Evolutionary conservation across 2,113 vertebrate genomes (phyloP).

Genomic region (Egretta garzetta): DNA sequence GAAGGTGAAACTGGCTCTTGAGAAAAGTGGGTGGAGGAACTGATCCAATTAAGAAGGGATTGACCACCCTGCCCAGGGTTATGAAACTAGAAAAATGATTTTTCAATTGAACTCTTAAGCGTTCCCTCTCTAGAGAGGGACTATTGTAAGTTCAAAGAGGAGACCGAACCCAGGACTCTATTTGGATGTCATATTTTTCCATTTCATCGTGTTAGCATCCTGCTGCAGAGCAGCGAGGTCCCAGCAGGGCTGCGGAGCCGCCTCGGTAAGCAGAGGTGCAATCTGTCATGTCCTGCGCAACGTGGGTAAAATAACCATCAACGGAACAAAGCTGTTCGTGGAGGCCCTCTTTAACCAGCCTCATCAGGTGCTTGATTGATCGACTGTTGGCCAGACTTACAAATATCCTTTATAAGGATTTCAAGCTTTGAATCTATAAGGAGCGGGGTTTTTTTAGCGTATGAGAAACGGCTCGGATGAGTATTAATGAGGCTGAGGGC

Average conservation of each 20-base stretch:
- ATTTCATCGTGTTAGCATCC: accelerated
- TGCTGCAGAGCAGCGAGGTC: neutral
- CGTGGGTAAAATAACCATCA: neutral
- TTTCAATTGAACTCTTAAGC: neutral
- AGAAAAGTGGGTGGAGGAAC: neutral
- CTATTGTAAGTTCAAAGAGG: accelerated
- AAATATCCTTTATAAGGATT: neutral
- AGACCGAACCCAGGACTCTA: neutral
- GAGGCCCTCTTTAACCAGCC: neutral
- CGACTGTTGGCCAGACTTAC: neutral
- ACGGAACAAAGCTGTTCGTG: neutral
- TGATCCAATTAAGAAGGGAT: neutral
- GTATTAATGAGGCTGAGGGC: neutral
- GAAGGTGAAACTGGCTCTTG: neutral
- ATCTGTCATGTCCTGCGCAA: neutral
- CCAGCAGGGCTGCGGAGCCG: neutral
- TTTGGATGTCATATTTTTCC: neutral
- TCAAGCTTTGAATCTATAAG: neutral
- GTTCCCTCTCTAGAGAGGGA: neutral
- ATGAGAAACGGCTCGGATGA: neutral
- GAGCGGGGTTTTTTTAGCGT: neutral
- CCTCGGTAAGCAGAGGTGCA: neutral
- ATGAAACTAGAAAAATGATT: neutral
- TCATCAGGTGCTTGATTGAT: neutral
- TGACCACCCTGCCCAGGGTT: neutral